A percentile compares a stretch with the other conserved stretches of the same genome.
Conservation (phyloP, 2,888 invertebrate species). For the Doris montereyensis region DNA sequence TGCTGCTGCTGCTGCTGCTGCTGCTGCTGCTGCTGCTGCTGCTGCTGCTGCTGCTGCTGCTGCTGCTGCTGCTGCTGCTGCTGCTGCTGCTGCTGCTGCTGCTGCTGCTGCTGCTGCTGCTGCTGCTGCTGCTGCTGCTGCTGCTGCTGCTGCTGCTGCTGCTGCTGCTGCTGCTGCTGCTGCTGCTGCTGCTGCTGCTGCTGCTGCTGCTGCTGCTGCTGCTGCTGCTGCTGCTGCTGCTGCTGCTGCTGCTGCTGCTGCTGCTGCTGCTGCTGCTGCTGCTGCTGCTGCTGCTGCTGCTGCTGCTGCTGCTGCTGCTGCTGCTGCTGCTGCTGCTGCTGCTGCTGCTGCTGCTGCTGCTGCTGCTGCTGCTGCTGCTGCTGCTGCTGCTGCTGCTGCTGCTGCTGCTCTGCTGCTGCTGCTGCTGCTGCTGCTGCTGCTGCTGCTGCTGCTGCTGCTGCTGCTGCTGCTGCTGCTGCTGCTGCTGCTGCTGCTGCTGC, state of each 20-base stretch:
- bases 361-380: conserved; percentile 11
- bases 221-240: not conserved
- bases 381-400: conserved; percentile 16
- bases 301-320: conserved; percentile 4
- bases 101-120: not conserved
- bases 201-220: conserved; percentile 3
- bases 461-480: conserved; percentile 10
- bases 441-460: not conserved
- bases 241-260: not conserved
- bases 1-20: not conserved
- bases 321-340: not conserved
- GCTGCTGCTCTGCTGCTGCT: no score
- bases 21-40: conserved; percentile 5
- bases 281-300: conserved; percentile 1
- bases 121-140: not conserved
- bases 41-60: not conserved
- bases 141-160: not conserved
- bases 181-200: not conserved
- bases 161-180: not conserved
- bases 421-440: not conserved
- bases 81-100: not conserved
- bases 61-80: not conserved
- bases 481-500: not conserved
- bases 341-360: not conserved
- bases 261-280: conserved; percentile 8